Evolutionary conservation across 2,797 vertebrate species (phyloP), one percentile per base, ranked within the genome.

Genomic region (Megaceryle alcyon): DNA sequence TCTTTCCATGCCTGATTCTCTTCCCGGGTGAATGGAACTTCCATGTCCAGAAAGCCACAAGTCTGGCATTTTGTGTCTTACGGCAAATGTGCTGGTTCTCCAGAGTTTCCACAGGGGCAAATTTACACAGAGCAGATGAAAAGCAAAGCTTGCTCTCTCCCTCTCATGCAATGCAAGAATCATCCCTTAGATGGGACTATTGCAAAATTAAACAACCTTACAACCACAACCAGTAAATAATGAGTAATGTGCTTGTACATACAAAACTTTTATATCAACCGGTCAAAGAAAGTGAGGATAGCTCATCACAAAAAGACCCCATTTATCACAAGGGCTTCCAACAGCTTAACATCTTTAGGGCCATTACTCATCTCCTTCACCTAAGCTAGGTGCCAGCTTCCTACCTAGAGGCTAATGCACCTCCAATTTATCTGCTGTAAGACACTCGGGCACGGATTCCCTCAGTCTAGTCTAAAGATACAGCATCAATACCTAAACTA

Each of bases 111-210:
- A 43, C 7, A 39, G 59, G n/a, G 51, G 20, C 25, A 79, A 80
- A 86, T 73, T 44, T 29, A 75, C 1, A 84, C 33, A 79, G 28
- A 90, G 29, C 41, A 76, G 77, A 88, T 12, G 7, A 53, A 90
- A 83, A 94, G 71, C 72, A 70, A 59, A 86, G 61, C 64, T 76
- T 64, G 46, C 82, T 68, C 69, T 59, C 60, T 86, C 31, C 64
- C 25, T 90, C 73, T 33, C 77, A 51, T 97, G 96, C 77, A 97
- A 73, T 89, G 75, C 90, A 78, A 72, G 54, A 86, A 97, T 83
- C 95, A 91, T 91, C 97, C 89, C 87, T 95, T 98, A 97, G 97
- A 96, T 98, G 98, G 96, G 96, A 94, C 96, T 97, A 76, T 97
- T 98, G 96, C 96, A 97, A 95, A 98, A 97, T 97, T 91, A 98